Conservation (phyloP, 2,113 vertebrate genomes). For the Jacana jacana region DNA sequence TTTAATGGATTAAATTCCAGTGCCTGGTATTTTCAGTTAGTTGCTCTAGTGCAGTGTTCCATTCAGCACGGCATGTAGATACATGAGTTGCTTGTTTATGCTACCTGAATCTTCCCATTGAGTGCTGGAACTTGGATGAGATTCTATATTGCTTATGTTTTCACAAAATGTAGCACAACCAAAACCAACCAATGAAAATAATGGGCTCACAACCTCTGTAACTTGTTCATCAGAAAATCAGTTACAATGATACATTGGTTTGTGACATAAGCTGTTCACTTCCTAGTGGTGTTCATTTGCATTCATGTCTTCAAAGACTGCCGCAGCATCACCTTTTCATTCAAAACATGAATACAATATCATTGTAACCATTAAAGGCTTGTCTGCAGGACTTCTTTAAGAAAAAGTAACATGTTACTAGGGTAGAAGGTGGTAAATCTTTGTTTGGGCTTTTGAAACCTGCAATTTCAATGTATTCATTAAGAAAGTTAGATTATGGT, state of each 20-base stretch:
- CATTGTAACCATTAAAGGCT: background rate
- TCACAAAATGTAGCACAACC: background rate
- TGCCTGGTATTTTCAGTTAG: background rate
- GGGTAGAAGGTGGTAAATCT: background rate
- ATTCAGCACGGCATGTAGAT: background rate
- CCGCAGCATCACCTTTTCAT: background rate
- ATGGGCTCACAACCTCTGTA: background rate
- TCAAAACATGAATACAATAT: background rate
- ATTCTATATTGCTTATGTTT: background rate
- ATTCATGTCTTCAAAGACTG: background rate
- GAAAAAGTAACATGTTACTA: background rate
- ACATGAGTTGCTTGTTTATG: rapidly evolving
- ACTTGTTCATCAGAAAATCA: background rate
- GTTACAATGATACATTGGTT: rapidly evolving
- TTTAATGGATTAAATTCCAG: background rate
- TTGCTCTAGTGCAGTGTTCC: background rate
- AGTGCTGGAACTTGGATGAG: background rate
- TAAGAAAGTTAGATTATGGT: background rate
- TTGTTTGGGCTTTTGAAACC: background rate
- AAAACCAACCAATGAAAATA: background rate
- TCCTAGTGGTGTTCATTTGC: background rate
- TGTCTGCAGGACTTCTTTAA: background rate
- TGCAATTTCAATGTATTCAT: background rate
- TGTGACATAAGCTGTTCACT: background rate
- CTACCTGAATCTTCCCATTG: background rate